A percentile compares a stretch with the other conserved stretches of the same genome.
Conservation (phyloP, 2,888 invertebrate species). For the Dascillus cervinus region DNA sequence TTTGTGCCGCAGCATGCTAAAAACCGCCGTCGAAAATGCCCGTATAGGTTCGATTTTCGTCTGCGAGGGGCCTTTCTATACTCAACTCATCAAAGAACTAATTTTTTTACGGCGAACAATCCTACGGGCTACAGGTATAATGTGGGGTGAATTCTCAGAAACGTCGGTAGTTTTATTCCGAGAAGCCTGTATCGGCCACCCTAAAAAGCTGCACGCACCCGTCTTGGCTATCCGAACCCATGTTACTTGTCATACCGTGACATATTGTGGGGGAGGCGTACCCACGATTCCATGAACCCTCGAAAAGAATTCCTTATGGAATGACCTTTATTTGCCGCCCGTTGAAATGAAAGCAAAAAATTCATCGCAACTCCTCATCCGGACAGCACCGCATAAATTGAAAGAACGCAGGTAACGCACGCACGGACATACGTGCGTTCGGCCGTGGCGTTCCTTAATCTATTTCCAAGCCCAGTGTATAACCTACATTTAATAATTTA, state of each 20-base stretch:
- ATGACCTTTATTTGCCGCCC: not conserved
- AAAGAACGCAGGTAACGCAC: too few species aligned
- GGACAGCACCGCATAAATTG: too few species aligned
- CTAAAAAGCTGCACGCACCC: constrained; percentile 9
- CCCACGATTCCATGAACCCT: not conserved
- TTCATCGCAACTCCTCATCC: too few species aligned
- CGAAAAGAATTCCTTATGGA: not conserved
- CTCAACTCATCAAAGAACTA: constrained; percentile 10
- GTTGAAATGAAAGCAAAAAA: constrained; percentile 1
- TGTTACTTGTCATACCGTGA: constrained; percentile 16
- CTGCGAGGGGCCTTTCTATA: not conserved
- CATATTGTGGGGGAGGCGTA: constrained; percentile 11
- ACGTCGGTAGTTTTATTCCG: constrained; percentile 12
- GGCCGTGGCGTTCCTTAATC: too few species aligned
- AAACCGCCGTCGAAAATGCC: not conserved
- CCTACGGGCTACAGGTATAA: constrained; percentile 18
- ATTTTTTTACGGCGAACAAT: constrained; percentile 4
- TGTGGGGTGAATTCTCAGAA: constrained; percentile 22
- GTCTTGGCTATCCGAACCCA: constrained; percentile 13
- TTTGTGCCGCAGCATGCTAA: constrained; percentile 1
- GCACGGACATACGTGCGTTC: too few species aligned
- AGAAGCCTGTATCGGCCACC: constrained; percentile 14
- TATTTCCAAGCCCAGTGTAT: too few species aligned
- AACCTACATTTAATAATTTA: too few species aligned
- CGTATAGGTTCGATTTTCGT: not conserved